Evolutionary conservation across 2,888 invertebrate species (phyloP).

Genomic region (Gari tellinella): DNA sequence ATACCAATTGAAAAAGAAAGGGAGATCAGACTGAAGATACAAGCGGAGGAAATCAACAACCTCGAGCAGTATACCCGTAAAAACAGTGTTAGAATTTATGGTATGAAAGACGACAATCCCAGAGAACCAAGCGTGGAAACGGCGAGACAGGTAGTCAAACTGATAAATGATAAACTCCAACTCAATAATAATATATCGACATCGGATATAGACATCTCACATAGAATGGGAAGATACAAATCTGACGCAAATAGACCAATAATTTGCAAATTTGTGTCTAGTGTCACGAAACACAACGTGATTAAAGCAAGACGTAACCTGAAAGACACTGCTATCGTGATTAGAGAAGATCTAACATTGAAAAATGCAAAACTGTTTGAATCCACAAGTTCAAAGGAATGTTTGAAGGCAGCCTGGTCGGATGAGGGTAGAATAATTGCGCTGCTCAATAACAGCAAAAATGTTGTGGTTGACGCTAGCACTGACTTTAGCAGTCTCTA

Average conservation of each 20-base stretch:
- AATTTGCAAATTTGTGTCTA: slow-evolving; percentile 24
- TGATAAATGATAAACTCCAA: neutral
- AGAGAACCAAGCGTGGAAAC: slow-evolving; percentile 5
- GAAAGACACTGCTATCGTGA: slow-evolving; percentile 14
- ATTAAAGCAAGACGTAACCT: neutral
- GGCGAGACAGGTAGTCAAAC: neutral
- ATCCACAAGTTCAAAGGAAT: neutral
- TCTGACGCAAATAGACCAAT: slow-evolving; percentile 15
- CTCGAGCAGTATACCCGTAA: slow-evolving; percentile 20
- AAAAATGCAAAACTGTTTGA: slow-evolving; percentile 16
- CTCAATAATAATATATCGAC: neutral
- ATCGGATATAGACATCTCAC: slow-evolving; percentile 12
- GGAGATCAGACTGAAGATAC: neutral
- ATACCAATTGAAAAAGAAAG: neutral
- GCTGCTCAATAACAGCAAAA: slow-evolving; percentile 6
- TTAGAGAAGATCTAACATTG: slow-evolving; percentile 15
- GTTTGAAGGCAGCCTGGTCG: slow-evolving; percentile 2
- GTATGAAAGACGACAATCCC: slow-evolving; percentile 2
- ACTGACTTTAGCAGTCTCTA: no score
- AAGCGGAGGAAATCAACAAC: slow-evolving; percentile 1
- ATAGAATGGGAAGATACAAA: slow-evolving; percentile 5
- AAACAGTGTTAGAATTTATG: slow-evolving; percentile 20
- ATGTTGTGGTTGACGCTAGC: slow-evolving; percentile 4
- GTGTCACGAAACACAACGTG: neutral
- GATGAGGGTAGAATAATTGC: slow-evolving; percentile 22